Evolutionary conservation across 2,797 vertebrate species (phyloP).

Genomic region (Pangasius mekongensis): DNA sequence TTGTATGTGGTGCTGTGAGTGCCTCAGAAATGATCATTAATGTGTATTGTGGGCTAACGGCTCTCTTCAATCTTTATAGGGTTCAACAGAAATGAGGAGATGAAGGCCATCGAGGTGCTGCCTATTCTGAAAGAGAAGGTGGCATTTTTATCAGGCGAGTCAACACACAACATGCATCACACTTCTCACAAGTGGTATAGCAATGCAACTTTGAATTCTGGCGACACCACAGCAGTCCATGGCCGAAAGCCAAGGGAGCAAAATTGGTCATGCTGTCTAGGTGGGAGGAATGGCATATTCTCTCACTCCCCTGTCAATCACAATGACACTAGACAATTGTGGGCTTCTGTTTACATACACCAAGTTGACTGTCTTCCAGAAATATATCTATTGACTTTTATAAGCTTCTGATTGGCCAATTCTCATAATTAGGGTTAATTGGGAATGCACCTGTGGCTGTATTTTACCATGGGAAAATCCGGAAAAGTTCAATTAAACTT

Average conservation of each 20-base stretch:
- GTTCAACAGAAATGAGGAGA: conserved; percentile 87
- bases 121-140: conserved; percentile 99
- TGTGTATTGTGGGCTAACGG: background rate
- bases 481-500: background rate
- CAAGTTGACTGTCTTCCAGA: background rate
- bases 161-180: background rate
- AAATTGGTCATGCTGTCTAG: background rate
- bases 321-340: background rate
- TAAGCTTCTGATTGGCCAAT: background rate
- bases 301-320: background rate
- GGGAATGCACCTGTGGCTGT: background rate
- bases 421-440: background rate
- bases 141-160: conserved; percentile 88
- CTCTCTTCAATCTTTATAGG: background rate
- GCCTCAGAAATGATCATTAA: background rate
- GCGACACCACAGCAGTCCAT: background rate
- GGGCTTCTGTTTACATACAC: background rate
- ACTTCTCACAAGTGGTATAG: background rate
- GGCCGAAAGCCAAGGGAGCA: background rate
- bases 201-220: background rate
- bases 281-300: background rate
- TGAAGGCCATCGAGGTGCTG: conserved; percentile 97
- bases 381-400: background rate
- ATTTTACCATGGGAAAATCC: background rate
- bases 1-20: background rate